Conservation (phyloP, 1,140 invertebrate genomes). For the Drosophila sp. region DNA sequence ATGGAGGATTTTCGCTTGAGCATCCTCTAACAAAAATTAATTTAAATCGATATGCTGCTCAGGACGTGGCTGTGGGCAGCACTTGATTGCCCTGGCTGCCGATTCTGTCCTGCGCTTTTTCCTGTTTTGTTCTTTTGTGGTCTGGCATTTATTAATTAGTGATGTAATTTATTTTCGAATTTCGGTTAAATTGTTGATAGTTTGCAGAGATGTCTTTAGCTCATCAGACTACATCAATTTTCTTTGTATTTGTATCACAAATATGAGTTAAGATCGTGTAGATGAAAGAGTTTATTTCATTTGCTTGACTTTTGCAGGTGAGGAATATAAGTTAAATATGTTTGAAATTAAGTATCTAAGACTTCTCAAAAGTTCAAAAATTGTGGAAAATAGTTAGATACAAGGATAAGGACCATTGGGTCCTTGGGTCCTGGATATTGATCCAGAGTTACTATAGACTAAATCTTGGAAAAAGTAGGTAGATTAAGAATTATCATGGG, state of each 20-base stretch:
- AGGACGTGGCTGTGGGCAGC: constrained; percentile 40
- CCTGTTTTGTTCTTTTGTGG: neutral
- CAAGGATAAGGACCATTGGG: too few relatives aligned
- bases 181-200: constrained; percentile 54
- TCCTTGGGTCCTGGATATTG: too few relatives aligned
- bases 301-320: too few relatives aligned
- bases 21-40: constrained; percentile 83
- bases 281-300: too few relatives aligned
- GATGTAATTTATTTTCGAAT: constrained; percentile 60
- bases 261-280: too few relatives aligned
- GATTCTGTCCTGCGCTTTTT: neutral
- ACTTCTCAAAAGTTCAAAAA: too few relatives aligned
- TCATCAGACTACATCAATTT: neutral
- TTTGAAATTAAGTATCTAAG: too few relatives aligned
- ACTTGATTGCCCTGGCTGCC: constrained; percentile 37
- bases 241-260: neutral
- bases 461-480: too few relatives aligned
- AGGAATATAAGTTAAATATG: too few relatives aligned
- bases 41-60: constrained; percentile 82
- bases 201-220: neutral
- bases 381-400: too few relatives aligned
- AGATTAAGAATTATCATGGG: too few relatives aligned
- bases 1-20: constrained; percentile 83
- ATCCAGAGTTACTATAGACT: too few relatives aligned
- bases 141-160: constrained; percentile 70